Evolutionary conservation across 2,888 invertebrate species (phyloP).

Genomic region (Cantharis rustica): DNA sequence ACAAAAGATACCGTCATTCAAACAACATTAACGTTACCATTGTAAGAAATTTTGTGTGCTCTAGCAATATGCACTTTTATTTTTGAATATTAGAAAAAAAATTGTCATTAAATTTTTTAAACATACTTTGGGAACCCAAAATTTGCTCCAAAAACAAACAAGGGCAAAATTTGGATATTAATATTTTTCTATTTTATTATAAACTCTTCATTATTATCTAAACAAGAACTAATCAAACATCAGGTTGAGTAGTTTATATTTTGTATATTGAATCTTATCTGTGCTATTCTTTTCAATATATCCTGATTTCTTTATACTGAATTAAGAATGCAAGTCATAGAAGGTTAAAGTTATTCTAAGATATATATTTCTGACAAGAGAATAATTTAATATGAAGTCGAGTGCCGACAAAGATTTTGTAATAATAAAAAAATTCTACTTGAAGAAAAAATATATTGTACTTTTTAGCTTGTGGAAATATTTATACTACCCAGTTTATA

Average conservation of each 20-base stretch:
- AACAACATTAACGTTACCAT: conserved; percentile 31
- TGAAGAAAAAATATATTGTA: conserved; percentile 1
- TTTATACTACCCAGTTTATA: conserved; percentile 2
- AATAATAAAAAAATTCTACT: conserved; percentile 16
- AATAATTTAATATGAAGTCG: conserved; percentile 28
- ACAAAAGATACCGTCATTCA: conserved; percentile 33
- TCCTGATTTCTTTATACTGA: conserved; percentile 18
- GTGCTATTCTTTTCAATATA: conserved; percentile 8
- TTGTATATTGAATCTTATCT: conserved; percentile 28
- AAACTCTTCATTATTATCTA: not conserved
- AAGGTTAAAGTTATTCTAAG: conserved; percentile 20
- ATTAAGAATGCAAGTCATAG: conserved; percentile 35
- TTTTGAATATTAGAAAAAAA: not conserved
- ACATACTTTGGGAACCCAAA: not conserved
- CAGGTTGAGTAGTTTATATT: conserved; percentile 35
- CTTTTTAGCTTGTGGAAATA: conserved; percentile 1
- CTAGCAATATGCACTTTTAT: conserved; percentile 12
- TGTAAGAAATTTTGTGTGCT: conserved; percentile 22
- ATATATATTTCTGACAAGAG: conserved; percentile 38
- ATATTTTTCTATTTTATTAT: not conserved
- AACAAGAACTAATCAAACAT: not conserved
- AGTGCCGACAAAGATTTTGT: conserved; percentile 18
- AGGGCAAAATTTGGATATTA: not conserved
- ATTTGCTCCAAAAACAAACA: not conserved
- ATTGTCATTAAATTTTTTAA: not conserved